Evolutionary conservation across 2,797 vertebrate genomes (phyloP).

Genomic region (Girardinus metallicus): DNA sequence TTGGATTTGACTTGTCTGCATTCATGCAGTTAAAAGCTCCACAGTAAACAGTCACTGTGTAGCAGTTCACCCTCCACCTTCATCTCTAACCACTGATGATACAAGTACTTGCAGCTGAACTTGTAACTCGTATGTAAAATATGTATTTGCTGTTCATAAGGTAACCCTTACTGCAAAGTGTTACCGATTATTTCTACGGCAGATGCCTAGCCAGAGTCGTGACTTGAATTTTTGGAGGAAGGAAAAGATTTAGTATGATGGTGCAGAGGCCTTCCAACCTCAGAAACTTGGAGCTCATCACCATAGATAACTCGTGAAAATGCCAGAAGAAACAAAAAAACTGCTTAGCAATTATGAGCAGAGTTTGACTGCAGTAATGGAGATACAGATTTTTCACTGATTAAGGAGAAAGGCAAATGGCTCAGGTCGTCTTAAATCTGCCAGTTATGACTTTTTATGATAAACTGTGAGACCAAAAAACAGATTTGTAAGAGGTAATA

Average conservation of each 20-base stretch:
- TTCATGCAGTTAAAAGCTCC: not conserved
- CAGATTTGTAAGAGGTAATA: not conserved
- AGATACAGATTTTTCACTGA: not conserved
- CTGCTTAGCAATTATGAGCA: not conserved
- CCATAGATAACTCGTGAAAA: not conserved
- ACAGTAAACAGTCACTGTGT: not conserved
- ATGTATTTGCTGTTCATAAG: no score
- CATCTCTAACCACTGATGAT: no score
- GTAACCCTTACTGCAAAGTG: no score
- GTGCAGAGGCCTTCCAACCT: not conserved
- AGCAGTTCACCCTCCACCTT: not conserved
- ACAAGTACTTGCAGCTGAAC: no score
- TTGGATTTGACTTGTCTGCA: not conserved
- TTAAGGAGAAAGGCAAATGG: not conserved
- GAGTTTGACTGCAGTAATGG: not conserved
- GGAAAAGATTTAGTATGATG: not conserved
- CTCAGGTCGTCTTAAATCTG: not conserved
- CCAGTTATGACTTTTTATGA: not conserved
- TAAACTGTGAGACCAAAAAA: not conserved
- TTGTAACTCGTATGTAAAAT: no score
- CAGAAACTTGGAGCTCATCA: not conserved
- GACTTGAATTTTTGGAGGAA: not conserved
- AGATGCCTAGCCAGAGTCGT: no score
- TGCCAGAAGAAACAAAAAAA: not conserved
- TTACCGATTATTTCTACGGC: no score